Conservation (phyloP, 2,113 vertebrate species). For the Xenopus borealis region DNA sequence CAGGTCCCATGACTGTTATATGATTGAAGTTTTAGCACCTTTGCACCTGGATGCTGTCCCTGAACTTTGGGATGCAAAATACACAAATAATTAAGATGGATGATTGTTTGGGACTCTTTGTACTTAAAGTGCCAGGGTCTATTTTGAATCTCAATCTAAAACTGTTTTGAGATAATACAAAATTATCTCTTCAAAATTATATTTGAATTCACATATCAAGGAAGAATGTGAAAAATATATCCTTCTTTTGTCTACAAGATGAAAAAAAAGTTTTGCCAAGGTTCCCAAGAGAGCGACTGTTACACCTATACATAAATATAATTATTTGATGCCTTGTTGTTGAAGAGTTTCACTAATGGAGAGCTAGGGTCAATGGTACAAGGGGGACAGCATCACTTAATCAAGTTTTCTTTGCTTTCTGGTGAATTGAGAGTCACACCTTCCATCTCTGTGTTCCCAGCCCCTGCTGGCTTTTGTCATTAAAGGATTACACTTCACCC, state of each 20-base stretch:
- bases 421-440: slow-evolving; percentile 32
- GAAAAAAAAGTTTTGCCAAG: background rate
- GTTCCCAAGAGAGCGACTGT: background rate
- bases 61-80: too few species aligned
- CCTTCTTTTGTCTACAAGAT: background rate
- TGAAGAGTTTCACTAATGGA: background rate
- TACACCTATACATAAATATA: background rate
- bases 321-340: background rate
- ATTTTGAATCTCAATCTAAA: too few species aligned
- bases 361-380: background rate
- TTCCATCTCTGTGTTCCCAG: slow-evolving; percentile 5
- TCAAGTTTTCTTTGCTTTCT: slow-evolving; percentile 28
- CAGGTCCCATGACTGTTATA: too few species aligned
- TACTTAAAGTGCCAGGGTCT: too few species aligned
- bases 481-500: slow-evolving; percentile 40
- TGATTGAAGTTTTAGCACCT: too few species aligned
- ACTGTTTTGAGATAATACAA: too few species aligned
- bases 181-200: too few species aligned
- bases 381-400: slow-evolving; percentile 14
- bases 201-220: too few species aligned
- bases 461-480: slow-evolving; percentile 42
- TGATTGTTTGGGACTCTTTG: too few species aligned
- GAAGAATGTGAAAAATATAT: background rate
- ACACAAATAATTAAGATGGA: too few species aligned
- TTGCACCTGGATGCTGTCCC: too few species aligned